Percentiles rank a stretch among this genome's conserved stretches.
These are phyloP conservation scores for Diploscapter pachys DNA, from an alignment of 1,140 invertebrate genomes.

Conservation along the genomic window DNA sequence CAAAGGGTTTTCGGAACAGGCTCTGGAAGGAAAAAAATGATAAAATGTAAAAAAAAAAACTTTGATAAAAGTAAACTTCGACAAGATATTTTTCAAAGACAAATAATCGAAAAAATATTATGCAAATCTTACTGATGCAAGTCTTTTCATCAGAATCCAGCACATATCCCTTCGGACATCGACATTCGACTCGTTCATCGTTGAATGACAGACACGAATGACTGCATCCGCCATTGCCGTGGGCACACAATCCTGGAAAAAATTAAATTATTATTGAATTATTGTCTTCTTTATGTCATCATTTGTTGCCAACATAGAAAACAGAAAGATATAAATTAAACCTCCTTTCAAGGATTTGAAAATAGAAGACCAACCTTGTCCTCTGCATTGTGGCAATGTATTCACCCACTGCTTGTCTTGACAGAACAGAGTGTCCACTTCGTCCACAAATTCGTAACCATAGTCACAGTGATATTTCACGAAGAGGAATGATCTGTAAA, in stretches of 20 bases:
- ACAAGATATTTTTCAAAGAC: background rate
- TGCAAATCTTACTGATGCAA: slow-evolving; percentile 45
- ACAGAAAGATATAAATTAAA: too few species aligned
- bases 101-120: slow-evolving; percentile 3
- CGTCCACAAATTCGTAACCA: slow-evolving; percentile 57
- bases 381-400: slow-evolving; percentile 51
- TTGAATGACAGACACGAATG: slow-evolving; percentile 56
- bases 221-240: slow-evolving; percentile 55
- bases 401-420: slow-evolving; percentile 52
- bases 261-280: background rate
- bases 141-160: slow-evolving; percentile 52
- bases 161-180: slow-evolving; percentile 52
- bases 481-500: slow-evolving; percentile 50
- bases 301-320: too few species aligned
- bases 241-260: slow-evolving; percentile 47
- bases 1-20: slow-evolving; percentile 56
- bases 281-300: background rate
- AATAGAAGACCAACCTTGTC: slow-evolving; percentile 37
- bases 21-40: slow-evolving; percentile 37
- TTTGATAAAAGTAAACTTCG: too few species aligned
- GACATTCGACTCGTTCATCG: slow-evolving; percentile 52
- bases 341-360: too few species aligned
- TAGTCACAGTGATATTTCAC: slow-evolving; percentile 56
- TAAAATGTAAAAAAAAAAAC: slow-evolving; percentile 1
- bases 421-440: slow-evolving; percentile 57